Base-by-base conservation (phyloP, 2,797 vertebrate species). In the Poeciliopsis turneri region DNA sequence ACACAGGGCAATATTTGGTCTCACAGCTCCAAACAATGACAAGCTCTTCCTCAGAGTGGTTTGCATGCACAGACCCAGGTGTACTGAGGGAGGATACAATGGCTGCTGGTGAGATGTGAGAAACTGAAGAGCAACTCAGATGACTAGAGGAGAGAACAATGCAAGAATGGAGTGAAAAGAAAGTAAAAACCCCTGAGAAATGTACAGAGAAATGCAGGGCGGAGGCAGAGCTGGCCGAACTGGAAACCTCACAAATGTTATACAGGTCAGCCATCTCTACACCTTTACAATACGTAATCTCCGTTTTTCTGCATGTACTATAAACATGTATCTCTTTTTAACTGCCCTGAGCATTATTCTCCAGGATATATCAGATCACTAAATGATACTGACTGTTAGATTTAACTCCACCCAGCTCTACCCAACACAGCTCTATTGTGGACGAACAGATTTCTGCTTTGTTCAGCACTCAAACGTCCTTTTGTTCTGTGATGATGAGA, bases 121-220 rank as follows among this genome's bases (percentile, higher is more conserved):
- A 91, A 77, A 77, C 51, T 23, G 45, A 78, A 89, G 89, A 89
- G 87, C 1, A n/a, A 81, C 82, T 87, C 70, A 5, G 64, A 39
- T 33, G 88, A 83, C 30, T 55, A 89, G 88, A 93, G 92, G 83
- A 57, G 0, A 70, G 36, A 88, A 96, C 94, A 95, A 95, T 94
- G 83, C 74, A 82, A 61, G 78, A 66, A 87, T 80, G 82, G 82
- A 93, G 80, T 87, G 82, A 88, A 85, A 86, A 94, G 94, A 95
- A 95, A 95, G 88, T 5, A 28, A 94, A 95, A 90, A 94, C 92
- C 92, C 93, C 93, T 95, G 95, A 94, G 95, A 95, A 95, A 94
- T 88, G 81, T 64, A 87, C 93, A 95, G 94, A 94, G 95, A 95
- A 95, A 94, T 88, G 82, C 55, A 88, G 86, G 89, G 92, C 77